Conservation (phyloP, 2,113 vertebrate species). For the Pipra filicauda region DNA sequence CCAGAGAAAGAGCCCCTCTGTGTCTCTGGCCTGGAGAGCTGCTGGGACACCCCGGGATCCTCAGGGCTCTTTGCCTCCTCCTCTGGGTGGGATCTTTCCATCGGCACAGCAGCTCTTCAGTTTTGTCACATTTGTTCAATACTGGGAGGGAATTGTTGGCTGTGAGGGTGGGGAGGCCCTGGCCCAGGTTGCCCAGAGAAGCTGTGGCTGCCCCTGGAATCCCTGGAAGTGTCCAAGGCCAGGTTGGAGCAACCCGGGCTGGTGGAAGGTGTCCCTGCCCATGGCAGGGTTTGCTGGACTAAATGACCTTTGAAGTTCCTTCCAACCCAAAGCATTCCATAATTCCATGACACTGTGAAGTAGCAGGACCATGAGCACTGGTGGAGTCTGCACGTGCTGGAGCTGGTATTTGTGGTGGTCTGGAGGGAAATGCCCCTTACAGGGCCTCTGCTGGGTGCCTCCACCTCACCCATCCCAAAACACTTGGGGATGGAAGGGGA, state of each 20-base stretch:
- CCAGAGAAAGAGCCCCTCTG: background rate
- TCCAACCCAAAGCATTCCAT: no score
- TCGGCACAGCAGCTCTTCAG: background rate
- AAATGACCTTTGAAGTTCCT: background rate
- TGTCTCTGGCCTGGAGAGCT: background rate
- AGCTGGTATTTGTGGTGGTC: no score
- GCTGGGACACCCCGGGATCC: background rate
- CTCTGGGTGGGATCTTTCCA: fast-evolving
- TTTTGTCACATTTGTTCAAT: background rate
- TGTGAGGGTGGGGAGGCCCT: background rate
- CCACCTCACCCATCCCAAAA: background rate
- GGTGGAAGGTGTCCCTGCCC: background rate
- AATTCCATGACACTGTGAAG: background rate
- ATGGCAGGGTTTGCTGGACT: no score
- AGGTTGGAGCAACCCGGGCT: background rate
- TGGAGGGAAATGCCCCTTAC: background rate
- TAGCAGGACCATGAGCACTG: background rate
- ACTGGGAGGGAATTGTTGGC: background rate
- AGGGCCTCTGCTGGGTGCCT: background rate
- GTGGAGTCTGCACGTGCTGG: background rate
- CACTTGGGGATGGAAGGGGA: background rate
- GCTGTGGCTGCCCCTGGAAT: background rate
- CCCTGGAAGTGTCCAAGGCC: background rate
- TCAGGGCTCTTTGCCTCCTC: background rate
- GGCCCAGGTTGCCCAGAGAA: background rate